Base-by-base conservation (phyloP, 2,113 vertebrate genomes). In the Argyrosomus japonicus region DNA sequence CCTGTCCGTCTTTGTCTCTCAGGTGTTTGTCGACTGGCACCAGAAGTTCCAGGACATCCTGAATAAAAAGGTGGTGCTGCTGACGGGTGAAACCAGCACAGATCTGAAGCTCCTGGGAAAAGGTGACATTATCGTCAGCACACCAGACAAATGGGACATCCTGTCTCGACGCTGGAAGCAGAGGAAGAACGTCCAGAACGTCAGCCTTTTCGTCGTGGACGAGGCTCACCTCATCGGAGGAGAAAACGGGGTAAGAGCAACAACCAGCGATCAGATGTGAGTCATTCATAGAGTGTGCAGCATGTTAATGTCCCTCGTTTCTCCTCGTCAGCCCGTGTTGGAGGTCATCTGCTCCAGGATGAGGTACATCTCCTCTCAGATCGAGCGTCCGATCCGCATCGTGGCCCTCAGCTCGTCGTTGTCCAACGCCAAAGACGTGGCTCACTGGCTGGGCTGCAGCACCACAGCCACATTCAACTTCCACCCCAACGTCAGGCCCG, bases 361-460 rank as follows among this genome's bases (percentile, higher is more conserved):
- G 98, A 96, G 98, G 75, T 99, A 99, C 95, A 99, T 99, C 92
- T 99, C 98, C 60, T 99, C 98, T 65, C 98, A 99, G 92, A 99
- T 99, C 0, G 98, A 99, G 93, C 96, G 98, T 1, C 97, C 98
- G 54, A 99, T 99, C 86, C 97, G 98, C 62, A 97, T 99, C 0
- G 98, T 99, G 92, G 98, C 98, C 0, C 96, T 99, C 29, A 99
- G 98, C 93, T 99, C 98, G 0, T 99, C 98, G 0, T 93, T 99
- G 21, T 99, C 98, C 48, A 99, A 99, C 0, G 98, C 98, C 70
- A 99, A 99, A 93, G 98, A 99, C 0, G 98, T 99, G 85, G 98
- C 98, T 3, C 98, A 99, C 89, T 99, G 98, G 98, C 93, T 99
- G 84, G 98, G 98, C 81, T 99, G 98, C 94, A 99, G 97, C 1